A percentile compares a stretch with the other conserved stretches of the same genome.
phyloP scores from a whole-genome alignment of 2,797 vertebrate genomes.

The Cuculus canorus region DNA sequence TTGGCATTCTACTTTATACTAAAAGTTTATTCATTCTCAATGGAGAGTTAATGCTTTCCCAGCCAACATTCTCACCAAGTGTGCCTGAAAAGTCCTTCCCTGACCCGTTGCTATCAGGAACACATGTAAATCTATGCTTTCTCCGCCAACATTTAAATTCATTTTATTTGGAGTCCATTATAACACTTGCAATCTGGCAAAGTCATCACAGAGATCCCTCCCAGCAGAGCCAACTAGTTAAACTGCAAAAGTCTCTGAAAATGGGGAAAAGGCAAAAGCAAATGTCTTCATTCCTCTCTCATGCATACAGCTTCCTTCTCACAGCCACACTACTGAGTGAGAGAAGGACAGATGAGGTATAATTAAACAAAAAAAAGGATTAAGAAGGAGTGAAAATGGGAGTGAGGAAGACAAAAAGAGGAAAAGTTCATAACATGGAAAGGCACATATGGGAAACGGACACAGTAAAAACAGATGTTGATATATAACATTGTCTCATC shows the following conservation, averaged over 20 bases:
- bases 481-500: constrained; percentile 11
- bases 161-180: neutral
- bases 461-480: constrained; percentile 35
- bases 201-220: neutral
- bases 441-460: neutral
- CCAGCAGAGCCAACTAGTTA: neutral
- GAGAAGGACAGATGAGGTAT: neutral
- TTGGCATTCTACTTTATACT: neutral
- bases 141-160: neutral
- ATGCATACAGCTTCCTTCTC: neutral
- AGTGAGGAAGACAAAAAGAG: neutral
- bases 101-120: neutral
- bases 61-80: constrained; percentile 11
- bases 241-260: neutral
- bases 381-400: neutral
- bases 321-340: neutral
- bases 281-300: neutral
- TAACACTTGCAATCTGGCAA: neutral
- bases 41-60: neutral
- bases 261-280: neutral
- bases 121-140: neutral
- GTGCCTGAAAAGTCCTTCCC: neutral
- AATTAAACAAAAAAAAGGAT: neutral
- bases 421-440: neutral
- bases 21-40: constrained; percentile 18